phyloP scores from a whole-genome alignment of 2,797 vertebrate genomes.

The Coregonus suidteri region DNA sequence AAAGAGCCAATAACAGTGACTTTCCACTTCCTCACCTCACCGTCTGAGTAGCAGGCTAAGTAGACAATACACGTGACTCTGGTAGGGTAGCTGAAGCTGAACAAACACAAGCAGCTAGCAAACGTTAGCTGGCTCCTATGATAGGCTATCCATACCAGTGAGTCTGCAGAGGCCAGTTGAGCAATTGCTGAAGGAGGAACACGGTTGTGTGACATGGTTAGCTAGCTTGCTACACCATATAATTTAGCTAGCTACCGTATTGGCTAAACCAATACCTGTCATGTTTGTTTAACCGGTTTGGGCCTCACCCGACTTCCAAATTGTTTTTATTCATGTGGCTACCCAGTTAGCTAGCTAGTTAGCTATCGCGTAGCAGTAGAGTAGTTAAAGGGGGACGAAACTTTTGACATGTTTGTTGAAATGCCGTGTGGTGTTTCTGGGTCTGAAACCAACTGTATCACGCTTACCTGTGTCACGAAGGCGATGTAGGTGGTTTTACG shows the following conservation, averaged over 20 bases:
- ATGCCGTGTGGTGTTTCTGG: background rate
- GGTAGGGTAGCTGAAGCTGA: background rate
- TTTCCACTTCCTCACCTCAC: background rate
- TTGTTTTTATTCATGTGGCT: background rate
- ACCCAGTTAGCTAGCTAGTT: background rate
- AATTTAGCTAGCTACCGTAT: background rate
- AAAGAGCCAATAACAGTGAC: too few species aligned
- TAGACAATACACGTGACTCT: background rate
- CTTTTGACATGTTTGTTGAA: slow-evolving; percentile 1
- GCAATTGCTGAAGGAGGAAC: slow-evolving; percentile 2
- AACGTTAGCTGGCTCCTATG: background rate
- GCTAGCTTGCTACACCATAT: too few species aligned
- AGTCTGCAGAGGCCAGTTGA: background rate
- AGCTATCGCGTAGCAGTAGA: slow-evolving; percentile 9
- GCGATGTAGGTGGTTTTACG: slow-evolving; percentile 13
- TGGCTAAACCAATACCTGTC: background rate
- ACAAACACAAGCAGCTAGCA: background rate
- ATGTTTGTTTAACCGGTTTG: background rate
- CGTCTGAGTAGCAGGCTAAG: background rate
- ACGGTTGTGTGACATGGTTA: too few species aligned
- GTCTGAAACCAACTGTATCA: background rate
- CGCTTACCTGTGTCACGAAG: slow-evolving; percentile 55
- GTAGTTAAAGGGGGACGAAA: slow-evolving; percentile 9
- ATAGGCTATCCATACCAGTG: background rate
- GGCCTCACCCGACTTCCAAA: background rate